phyloP scores from a whole-genome alignment of 2,888 invertebrate genomes.

The Platycnemis pennipes region DNA sequence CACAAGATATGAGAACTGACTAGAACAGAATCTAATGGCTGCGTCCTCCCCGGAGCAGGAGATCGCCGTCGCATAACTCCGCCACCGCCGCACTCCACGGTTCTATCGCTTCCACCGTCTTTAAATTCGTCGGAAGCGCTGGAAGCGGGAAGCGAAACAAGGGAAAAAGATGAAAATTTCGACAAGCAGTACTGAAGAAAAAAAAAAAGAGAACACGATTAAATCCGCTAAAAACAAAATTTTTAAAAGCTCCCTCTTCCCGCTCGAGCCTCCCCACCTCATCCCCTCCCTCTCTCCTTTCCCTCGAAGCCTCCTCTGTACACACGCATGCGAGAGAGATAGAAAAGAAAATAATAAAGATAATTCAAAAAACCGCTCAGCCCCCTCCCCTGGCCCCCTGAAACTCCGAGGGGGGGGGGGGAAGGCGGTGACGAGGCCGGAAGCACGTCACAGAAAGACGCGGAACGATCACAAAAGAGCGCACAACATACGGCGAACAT shows the following conservation, averaged over 20 bases:
- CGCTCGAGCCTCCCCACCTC: not conserved
- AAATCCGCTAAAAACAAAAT: slow-evolving; percentile 19
- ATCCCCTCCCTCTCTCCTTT: no score
- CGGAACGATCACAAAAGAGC: not conserved
- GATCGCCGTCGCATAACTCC: not conserved
- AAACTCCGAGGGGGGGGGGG: not conserved
- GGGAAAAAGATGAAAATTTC: not conserved
- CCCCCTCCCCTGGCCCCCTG: not conserved
- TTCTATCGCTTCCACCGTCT: not conserved
- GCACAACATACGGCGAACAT: not conserved
- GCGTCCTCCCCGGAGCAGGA: not conserved
- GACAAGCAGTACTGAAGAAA: not conserved
- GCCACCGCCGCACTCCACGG: not conserved
- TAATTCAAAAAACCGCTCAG: not conserved
- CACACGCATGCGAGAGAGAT: not conserved
- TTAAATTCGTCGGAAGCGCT: not conserved
- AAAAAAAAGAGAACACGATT: not conserved
- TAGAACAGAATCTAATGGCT: no score
- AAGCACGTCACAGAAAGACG: slow-evolving; percentile 27
- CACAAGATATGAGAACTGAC: no score
- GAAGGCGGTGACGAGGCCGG: not conserved
- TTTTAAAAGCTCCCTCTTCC: not conserved
- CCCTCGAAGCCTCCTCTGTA: not conserved
- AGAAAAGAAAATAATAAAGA: not conserved
- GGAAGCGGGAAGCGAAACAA: not conserved